Evolutionary conservation across 2,113 vertebrate genomes (phyloP).

Genomic region (Corvus hawaiiensis): DNA sequence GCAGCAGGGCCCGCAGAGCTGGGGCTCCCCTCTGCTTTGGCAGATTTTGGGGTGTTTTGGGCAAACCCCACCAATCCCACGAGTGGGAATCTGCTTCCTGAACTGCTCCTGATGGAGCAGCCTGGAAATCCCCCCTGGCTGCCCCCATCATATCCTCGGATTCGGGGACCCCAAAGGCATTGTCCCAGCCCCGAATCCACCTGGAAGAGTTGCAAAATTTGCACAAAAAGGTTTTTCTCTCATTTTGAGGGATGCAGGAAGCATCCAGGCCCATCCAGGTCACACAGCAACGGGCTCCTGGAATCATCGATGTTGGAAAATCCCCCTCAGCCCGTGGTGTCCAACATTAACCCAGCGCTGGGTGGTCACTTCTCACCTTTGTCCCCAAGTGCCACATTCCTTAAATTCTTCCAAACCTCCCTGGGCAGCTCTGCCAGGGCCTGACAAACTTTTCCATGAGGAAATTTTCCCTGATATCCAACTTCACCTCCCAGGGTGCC

Average conservation of each 20-base stretch:
- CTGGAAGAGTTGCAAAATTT: too few relatives aligned
- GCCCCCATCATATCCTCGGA: not conserved
- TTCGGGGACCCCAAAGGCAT: rapidly evolving
- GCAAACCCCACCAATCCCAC: not conserved
- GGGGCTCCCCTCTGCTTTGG: not conserved
- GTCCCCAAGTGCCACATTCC: not conserved
- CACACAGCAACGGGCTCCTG: not conserved
- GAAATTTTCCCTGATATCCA: not conserved
- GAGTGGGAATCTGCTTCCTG: rapidly evolving
- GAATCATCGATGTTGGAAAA: not conserved
- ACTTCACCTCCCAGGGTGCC: not conserved
- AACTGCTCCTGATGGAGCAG: not conserved
- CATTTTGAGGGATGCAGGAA: not conserved
- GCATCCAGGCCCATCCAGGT: not conserved
- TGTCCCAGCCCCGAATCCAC: rapidly evolving
- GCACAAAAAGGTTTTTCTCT: not conserved
- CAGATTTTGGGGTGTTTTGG: not conserved
- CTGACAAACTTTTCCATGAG: not conserved
- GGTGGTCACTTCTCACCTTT: not conserved
- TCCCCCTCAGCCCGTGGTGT: not conserved
- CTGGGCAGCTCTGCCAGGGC: not conserved
- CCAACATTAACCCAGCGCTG: not conserved
- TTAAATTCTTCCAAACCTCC: not conserved
- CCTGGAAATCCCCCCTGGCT: not conserved
- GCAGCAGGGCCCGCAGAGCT: not conserved